Percentiles rank a stretch among this genome's conserved stretches.
Conservation (phyloP, 2,797 vertebrate genomes). For the Pantherophis alleghaniensis region DNA sequence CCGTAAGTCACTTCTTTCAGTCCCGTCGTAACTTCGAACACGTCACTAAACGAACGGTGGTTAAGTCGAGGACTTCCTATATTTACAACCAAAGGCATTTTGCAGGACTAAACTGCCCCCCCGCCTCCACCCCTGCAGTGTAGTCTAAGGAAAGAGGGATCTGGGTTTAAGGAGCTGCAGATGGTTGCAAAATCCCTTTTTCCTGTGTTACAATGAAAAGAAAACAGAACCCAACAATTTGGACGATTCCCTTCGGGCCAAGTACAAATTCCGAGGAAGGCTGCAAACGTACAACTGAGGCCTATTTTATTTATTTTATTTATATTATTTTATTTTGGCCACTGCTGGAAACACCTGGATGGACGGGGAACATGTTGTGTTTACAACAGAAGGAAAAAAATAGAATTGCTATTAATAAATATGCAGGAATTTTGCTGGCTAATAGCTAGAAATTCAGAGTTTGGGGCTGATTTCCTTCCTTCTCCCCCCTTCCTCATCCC, state of each 20-base stretch:
- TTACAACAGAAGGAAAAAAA: background rate
- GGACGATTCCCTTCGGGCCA: background rate
- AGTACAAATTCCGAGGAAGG: background rate
- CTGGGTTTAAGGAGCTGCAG: background rate
- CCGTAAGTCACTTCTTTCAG: too few relatives aligned
- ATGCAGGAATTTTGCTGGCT: background rate
- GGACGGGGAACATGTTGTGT: background rate
- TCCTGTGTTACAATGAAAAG: rapidly evolving
- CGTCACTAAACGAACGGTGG: too few relatives aligned
- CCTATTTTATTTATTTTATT: background rate
- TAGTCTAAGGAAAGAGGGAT: background rate
- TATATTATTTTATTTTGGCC: background rate
- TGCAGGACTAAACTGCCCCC: too few relatives aligned
- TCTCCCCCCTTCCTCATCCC: background rate
- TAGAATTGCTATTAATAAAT: background rate
- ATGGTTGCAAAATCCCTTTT: background rate
- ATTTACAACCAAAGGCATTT: too few relatives aligned
- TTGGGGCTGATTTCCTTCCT: background rate
- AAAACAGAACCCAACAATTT: background rate
- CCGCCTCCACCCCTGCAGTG: background rate
- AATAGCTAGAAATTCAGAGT: rapidly evolving
- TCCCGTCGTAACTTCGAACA: too few relatives aligned
- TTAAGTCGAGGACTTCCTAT: background rate
- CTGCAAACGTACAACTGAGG: background rate
- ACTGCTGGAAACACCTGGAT: background rate